These are phyloP conservation scores for Anabacerthia variegaticeps DNA, from an alignment of 2,797 vertebrate genomes.

Conservation along the genomic window DNA sequence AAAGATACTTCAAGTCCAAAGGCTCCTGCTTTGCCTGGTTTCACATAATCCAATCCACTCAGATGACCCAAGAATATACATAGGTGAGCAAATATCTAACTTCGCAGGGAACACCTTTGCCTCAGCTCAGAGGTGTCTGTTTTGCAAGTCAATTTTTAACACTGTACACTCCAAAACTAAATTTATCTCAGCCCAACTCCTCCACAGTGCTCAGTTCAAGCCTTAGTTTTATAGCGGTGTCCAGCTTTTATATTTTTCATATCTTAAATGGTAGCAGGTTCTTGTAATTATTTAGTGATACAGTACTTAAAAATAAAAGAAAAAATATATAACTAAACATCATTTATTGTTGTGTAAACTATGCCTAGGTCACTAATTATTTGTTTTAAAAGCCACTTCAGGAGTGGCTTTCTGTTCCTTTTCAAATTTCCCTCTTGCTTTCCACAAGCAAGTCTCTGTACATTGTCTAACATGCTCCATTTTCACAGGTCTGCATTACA, in stretches of 20 bases:
- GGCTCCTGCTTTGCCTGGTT: not conserved
- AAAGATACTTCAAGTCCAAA: not conserved
- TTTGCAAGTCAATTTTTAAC: not conserved
- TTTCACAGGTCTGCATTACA: not conserved
- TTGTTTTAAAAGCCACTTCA: not conserved
- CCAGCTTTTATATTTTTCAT: not conserved
- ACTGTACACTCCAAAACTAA: not conserved
- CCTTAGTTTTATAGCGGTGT: not conserved
- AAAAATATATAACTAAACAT: not conserved
- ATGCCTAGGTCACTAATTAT: not conserved
- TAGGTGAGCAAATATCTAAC: not conserved
- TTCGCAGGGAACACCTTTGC: not conserved
- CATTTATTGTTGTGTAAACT: not conserved
- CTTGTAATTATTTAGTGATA: not conserved
- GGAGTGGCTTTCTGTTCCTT: not conserved
- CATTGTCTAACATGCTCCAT: not conserved
- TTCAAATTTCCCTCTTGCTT: not conserved
- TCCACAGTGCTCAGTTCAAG: not conserved
- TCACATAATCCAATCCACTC: not conserved
- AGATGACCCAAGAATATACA: not conserved
- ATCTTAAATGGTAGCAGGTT: not conserved
- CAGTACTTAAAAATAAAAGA: not conserved
- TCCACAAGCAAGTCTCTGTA: not conserved
- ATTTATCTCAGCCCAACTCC: not conserved
- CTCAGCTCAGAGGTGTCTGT: not conserved